Base-by-base conservation (phyloP, 2,888 invertebrate species). In the Leptinotarsa peninsularis region DNA sequence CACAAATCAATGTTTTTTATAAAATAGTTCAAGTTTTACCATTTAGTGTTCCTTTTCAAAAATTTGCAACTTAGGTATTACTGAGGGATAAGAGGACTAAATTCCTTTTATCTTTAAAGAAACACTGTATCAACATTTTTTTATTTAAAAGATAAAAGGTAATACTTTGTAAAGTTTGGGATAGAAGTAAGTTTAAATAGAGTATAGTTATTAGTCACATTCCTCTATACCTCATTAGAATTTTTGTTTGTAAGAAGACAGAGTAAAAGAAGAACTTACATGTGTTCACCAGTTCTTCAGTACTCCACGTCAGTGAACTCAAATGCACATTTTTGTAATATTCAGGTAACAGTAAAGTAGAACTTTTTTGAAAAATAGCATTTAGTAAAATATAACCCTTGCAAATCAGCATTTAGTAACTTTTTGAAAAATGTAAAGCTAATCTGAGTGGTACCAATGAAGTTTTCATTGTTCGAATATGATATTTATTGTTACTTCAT, bases 1-100 rank as follows among this genome's bases (percentile, higher is more conserved):
- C 63, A 66, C 68, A 49, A 63, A 49, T 71, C 50, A 58, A 71
- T 56, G 21, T 71, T 71, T 69, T 58, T 73, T 68, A 52, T 63
- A 60, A 27, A 66, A 69, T 33, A 52, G 60, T 68, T 67, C 66
- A 69, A 68, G 49, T 58, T 69, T 73, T 73, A 52, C 63, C 60
- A 69, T 56, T 68, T 68, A 67, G 18, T 63, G 63, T 71, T 71
- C 58, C 58, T 70, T 56, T 70, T 70, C 49, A 49, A 23, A 63
- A 63, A 63, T 63, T 33, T 63, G 33, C n/a, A 17, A 27, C 33
- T 52, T 23, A 70, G 49, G 27, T 56, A 18, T 56, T 56, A 63
- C 33, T n/a, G 4, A 63, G 63, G 33, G 63, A 33, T 27, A 7
- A 33, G 17, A 43, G 13, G 33, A n/a, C 14, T 27, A 33, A 5